Evolutionary conservation across 2,797 vertebrate species (phyloP).

Genomic region (Simalia tracyae): DNA sequence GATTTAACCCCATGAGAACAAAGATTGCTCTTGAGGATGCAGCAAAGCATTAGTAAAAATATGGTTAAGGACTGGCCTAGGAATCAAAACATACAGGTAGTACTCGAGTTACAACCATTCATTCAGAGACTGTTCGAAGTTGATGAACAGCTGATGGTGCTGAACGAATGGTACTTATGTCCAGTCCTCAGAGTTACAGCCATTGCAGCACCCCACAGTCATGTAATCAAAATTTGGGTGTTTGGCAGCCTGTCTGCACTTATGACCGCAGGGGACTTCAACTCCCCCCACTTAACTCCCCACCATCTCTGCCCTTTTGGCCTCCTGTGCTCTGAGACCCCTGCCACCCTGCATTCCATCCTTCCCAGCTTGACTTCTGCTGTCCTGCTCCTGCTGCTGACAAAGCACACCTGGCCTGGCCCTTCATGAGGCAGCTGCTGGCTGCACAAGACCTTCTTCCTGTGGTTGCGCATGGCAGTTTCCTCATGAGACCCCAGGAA

Average conservation of each 20-base stretch:
- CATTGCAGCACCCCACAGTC: not conserved
- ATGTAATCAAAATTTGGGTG: not conserved
- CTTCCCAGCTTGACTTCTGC: not conserved
- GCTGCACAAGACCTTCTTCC: no score
- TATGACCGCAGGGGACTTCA: no score
- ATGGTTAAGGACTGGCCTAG: not conserved
- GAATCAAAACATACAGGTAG: not conserved
- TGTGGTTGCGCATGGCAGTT: no score
- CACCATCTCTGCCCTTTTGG: no score
- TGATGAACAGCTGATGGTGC: not conserved
- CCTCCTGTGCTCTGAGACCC: no score
- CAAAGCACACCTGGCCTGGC: not conserved
- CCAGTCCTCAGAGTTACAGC: not conserved
- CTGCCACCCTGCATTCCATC: no score
- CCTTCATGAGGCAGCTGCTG: not conserved
- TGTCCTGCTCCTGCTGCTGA: not conserved
- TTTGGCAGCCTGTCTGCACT: not conserved
- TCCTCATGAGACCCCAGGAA: no score
- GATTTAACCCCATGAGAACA: not conserved
- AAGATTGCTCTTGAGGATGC: not conserved
- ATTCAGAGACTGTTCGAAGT: not conserved
- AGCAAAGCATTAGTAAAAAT: not conserved
- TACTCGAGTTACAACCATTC: not conserved
- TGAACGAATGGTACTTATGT: not conserved
- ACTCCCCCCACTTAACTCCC: no score